Evolutionary conservation across 2,888 invertebrate species (phyloP), one percentile per base, ranked within the genome.

Genomic region (Pristionchus mayeri): DNA sequence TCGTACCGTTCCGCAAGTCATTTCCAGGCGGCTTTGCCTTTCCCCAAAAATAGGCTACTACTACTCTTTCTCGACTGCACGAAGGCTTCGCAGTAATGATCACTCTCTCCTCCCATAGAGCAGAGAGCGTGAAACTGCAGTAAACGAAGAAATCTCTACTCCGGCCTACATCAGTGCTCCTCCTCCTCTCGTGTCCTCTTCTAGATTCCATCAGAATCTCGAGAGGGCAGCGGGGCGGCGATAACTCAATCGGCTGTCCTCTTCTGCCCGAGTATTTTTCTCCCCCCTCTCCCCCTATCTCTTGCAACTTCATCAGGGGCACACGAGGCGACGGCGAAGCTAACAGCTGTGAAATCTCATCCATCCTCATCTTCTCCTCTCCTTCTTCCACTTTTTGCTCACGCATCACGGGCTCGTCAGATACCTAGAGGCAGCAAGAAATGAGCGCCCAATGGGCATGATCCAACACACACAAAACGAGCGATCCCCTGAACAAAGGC

Each of bases 1-100:
- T 71, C 71, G 71, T 71, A 71, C 71, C 71, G 40, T 44, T 71
- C 71, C 24, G 18, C 37, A n/a, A n/a, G 71, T 71, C 71, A 71
- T 71, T 71, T 71, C 11, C 71, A 71, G 71, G 40, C 37, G n/a
- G 34, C 40, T 37, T 21, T 18, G 37, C 71, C 24, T 40, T 67
- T 67, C 40, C n/a, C 4, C 40, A 3, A 40, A 40, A 37, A 37
- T 67, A 37, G 44, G 44, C 21, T 37, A 60, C 60, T 60, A 9
- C 57, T 57, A 3, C 57, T 60, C 9, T 50, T 4, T 2, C 52
- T 21, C 18, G 52, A 52, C n/a, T 18, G 18, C 2, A 18, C 52
- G 2, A 0, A 16, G 52, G 52, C 52, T 52, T 11, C 4, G n/a
- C 7, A 52, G 50, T 24, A 4, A 16, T 52, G 11, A 21, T 18